Evolutionary conservation across 1,140 invertebrate species (phyloP).

Genomic region (Mylabris phalerata): DNA sequence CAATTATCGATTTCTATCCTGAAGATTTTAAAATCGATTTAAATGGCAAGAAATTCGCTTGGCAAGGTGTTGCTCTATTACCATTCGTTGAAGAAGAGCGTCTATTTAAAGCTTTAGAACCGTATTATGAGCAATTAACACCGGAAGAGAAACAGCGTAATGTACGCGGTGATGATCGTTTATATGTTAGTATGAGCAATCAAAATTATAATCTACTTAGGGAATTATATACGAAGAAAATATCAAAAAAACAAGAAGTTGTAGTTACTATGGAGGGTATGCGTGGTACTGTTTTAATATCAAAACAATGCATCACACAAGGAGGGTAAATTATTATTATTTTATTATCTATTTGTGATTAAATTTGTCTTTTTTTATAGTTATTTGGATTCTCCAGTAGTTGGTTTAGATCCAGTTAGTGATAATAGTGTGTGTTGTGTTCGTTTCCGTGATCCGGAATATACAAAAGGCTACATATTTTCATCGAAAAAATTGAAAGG

Average conservation of each 20-base stretch:
- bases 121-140: conserved; percentile 73
- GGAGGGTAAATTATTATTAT: conserved; percentile 49
- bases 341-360: conserved; percentile 1
- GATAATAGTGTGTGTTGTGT: conserved; percentile 61
- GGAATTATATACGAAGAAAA: conserved; percentile 56
- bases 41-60: conserved; percentile 99
- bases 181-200: conserved; percentile 71
- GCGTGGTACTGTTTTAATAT: conserved; percentile 62
- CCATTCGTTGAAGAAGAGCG: conserved; percentile 96
- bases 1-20: conserved; percentile 99
- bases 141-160: conserved; percentile 71
- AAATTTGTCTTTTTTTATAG: conserved; percentile 33
- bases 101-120: conserved; percentile 78
- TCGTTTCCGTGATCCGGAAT: conserved; percentile 75
- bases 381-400: conserved; percentile 62
- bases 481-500: conserved; percentile 63
- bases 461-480: conserved; percentile 68
- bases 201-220: conserved; percentile 61
- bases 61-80: conserved; percentile 96
- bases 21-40: conserved; percentile 97
- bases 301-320: conserved; percentile 57
- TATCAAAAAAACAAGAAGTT: conserved; percentile 47
- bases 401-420: conserved; percentile 52
- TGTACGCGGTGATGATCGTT: conserved; percentile 66
- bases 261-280: conserved; percentile 61